These are phyloP conservation scores for Belgica antarctica DNA, from an alignment of 2,888 invertebrate species.

Conservation along the genomic window DNA sequence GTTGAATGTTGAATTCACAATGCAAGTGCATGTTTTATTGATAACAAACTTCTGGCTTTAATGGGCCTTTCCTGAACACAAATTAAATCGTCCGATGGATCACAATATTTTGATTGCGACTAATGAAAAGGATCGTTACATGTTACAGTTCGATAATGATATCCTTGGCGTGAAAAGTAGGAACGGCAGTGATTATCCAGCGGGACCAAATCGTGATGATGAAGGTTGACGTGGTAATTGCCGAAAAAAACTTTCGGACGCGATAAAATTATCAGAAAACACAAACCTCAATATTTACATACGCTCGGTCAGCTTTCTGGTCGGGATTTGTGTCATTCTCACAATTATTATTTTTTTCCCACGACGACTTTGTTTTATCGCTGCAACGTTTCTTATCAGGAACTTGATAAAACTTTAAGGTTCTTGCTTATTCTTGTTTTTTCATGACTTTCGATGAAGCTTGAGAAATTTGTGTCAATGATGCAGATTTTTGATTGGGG, in stretches of 20 bases:
- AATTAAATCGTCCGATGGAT: slow-evolving; percentile 27
- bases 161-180: slow-evolving; percentile 11
- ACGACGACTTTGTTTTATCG: slow-evolving; percentile 29
- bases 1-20: slow-evolving; percentile 21
- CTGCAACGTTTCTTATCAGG: no score
- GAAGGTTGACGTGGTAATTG: neutral
- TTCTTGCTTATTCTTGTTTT: no score
- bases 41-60: slow-evolving; percentile 25
- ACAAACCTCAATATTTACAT: slow-evolving; percentile 30
- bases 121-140: neutral
- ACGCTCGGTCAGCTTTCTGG: neutral
- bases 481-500: no score
- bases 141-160: slow-evolving; percentile 21
- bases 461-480: no score
- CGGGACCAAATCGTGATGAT: no score
- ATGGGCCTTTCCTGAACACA: neutral
- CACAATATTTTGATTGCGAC: slow-evolving; percentile 36
- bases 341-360: slow-evolving; percentile 33
- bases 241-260: neutral
- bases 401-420: no score
- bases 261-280: neutral
- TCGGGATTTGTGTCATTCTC: neutral
- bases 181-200: neutral
- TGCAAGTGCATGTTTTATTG: slow-evolving; percentile 33
- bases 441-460: no score